Evolutionary conservation across 2,888 invertebrate genomes (phyloP).

Genomic region (Conus canariensis): DNA sequence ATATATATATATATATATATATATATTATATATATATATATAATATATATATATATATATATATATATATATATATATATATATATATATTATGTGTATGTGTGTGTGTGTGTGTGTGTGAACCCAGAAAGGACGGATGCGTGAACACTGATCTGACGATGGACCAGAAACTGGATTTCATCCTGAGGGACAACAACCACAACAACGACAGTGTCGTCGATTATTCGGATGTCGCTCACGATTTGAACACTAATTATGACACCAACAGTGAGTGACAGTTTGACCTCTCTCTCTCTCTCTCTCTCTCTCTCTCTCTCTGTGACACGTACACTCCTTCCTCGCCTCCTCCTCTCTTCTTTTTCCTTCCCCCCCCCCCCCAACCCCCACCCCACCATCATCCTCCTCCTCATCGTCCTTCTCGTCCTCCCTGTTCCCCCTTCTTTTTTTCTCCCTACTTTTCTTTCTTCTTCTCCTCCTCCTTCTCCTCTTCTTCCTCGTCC

Average conservation of each 20-base stretch:
- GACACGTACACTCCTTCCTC: slow-evolving; percentile 8
- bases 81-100: too few species aligned
- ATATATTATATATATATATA: too few species aligned
- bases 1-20: too few species aligned
- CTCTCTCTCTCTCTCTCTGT: slow-evolving; percentile 33
- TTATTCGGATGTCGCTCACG: background rate
- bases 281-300: background rate
- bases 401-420: too few species aligned
- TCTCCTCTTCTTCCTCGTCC: background rate
- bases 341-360: slow-evolving; percentile 12
- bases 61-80: too few species aligned
- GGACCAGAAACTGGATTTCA: background rate
- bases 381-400: too few species aligned
- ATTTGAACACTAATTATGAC: background rate
- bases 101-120: too few species aligned
- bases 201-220: background rate
- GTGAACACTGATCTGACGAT: background rate
- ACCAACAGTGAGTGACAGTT: background rate
- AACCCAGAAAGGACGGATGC: background rate
- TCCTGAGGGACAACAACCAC: background rate
- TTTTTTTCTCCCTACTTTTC: too few species aligned
- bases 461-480: background rate
- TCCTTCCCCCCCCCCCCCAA: too few species aligned
- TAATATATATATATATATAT: too few species aligned
- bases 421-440: too few species aligned